Base-by-base conservation (phyloP, 2,113 vertebrate genomes). In the Cyphomyrus plagiostoma region DNA sequence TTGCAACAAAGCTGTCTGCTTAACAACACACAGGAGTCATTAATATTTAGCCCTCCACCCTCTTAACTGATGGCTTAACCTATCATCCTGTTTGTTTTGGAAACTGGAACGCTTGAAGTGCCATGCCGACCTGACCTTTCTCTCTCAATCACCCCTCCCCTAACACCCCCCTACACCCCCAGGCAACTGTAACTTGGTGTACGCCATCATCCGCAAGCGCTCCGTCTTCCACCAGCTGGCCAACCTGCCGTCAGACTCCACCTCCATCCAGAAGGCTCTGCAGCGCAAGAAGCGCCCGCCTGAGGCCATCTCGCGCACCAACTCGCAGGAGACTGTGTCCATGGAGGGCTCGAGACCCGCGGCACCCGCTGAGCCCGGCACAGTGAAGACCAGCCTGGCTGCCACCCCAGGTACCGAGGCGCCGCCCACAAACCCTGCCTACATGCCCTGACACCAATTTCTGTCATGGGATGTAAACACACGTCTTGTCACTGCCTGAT, bases 101-200 rank as follows among this genome's bases (percentile, higher is more conserved):
- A 85, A 85, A 23, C 42, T 45, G 82, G 21, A 48, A 5, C 3
- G 1, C 42, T 85, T 85, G 82, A 48, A 23, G 17, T 46, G 82
- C 46, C n/a, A 49, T 21, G 1, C 82, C 26, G 11, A n/a, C 82
- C 35, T 49, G 62, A 48, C 23, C 3, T 89, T 85, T 11, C 62
- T 39, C 35, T 39, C 11, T 42, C 70, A 30, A 39, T 19, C 74
- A 13, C 74, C 1, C 70, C 30, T 77, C 13, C 35, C 23, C 56
- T 13, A 7, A 8, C 21, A 62, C 39, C 48, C 1, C 0, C 62
- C 52, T 11, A 3, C n/a, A 30, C 46, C 49, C 1, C 0, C 93
- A 99, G 98, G 98, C 85, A 99, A 99, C 95, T 98, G 97, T 89
- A 99, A 98, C 92, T 92, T 99, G 93, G 98, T 99, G 19, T 99